Base-by-base conservation (phyloP, 2,797 vertebrate species). In the Okamejei kenojei region DNA sequence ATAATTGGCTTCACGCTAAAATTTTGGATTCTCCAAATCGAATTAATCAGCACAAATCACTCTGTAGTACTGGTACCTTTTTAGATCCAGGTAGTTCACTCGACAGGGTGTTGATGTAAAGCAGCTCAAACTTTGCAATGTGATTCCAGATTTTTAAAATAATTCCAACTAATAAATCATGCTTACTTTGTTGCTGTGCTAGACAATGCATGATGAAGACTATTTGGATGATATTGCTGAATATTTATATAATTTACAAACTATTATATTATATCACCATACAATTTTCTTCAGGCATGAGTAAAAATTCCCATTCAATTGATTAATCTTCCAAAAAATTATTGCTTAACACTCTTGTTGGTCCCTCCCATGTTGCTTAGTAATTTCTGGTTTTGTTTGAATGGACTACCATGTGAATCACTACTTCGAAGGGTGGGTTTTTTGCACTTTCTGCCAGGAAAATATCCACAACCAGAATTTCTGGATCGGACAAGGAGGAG, bases 371-470 rank as follows among this genome's bases (percentile, higher is more conserved):
- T 38, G 45, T 61, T 93, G 81, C 78, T 79, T 76, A n/a, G 93
- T 68, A 84, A 93, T 86, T 54, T 45, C 80, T 32, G 32, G 65
- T 74, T 88, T 93, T 93, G 38, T 86, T 90, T 93, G 80, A 93
- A 90, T 77, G 29, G 71, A 35, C 80, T 77, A 45, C 79, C n/a
- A 10, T 74, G 23, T 45, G 84, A 93, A 88, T 86, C 88, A 65
- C 45, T 88, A 45, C 45, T 63, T 84, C 92, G 6, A 74, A 68
- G 61, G 63, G 32, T 71, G 77, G 93, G 29, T 91, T 90, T 93
- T 95, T 94, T 94, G 94, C 94, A 94, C 93, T 92, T 76, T 93
- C 93, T 93, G 93, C 21, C 93, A 88, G 79, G 38, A 10, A 54
- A 71, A 73, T 91, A 93, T 93, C 77, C 92, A 78, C 78, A 79